phyloP scores from a whole-genome alignment of 2,888 invertebrate species.

The Encarsia formosa region DNA sequence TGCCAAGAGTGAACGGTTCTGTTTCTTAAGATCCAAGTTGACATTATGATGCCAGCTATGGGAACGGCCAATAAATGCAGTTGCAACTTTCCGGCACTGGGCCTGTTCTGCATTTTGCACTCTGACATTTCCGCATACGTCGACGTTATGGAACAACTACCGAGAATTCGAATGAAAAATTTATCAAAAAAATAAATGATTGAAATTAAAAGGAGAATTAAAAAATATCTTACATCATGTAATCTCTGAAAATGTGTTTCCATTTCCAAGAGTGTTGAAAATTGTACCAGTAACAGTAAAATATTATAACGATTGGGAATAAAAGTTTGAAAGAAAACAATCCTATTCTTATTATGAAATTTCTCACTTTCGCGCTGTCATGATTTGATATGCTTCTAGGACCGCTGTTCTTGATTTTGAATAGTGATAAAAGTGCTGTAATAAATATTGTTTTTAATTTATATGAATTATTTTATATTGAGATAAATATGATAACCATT shows the following conservation, averaged over 20 bases:
- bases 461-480: no score
- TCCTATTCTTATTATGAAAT: constrained; percentile 81
- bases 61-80: constrained; percentile 79
- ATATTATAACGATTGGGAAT: constrained; percentile 73
- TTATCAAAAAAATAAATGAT: no score
- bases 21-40: constrained; percentile 91
- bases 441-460: no score
- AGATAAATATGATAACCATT: no score
- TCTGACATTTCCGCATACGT: constrained; percentile 47
- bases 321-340: constrained; percentile 74
- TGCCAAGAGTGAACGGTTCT: constrained; percentile 83
- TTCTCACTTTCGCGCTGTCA: constrained; percentile 79
- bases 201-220: no score
- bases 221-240: constrained; percentile 68
- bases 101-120: constrained; percentile 68
- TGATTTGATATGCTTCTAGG: constrained; percentile 79
- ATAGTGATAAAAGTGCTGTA: constrained; percentile 71
- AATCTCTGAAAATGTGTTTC: constrained; percentile 71
- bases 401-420: constrained; percentile 75
- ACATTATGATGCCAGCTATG: constrained; percentile 81
- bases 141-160: constrained; percentile 52
- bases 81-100: constrained; percentile 78
- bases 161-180: neutral
- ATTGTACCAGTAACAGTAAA: constrained; percentile 79
- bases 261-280: constrained; percentile 71